Evolutionary conservation across 1,140 invertebrate species (phyloP).

Genomic region (Drosophila watanabei): DNA sequence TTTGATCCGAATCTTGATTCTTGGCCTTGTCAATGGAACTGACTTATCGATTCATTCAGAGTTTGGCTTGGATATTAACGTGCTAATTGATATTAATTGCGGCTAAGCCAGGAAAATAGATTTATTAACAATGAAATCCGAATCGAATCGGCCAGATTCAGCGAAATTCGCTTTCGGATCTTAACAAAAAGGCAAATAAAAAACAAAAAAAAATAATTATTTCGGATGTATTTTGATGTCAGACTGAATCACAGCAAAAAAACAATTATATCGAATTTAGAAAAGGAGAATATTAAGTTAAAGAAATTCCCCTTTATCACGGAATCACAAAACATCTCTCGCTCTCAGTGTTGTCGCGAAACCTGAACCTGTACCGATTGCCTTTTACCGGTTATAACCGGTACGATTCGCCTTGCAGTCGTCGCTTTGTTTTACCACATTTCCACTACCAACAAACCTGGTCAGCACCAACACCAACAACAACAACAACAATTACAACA

Average conservation of each 20-base stretch:
- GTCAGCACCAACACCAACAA: conserved; percentile 13
- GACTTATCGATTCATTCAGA: conserved; percentile 34
- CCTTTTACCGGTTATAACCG: conserved; percentile 66
- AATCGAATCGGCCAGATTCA: conserved; percentile 33
- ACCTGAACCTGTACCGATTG: conserved; percentile 56
- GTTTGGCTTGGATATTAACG: conserved; percentile 1
- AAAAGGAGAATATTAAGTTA: not conserved
- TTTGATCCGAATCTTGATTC: not conserved
- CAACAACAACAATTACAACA: conserved; percentile 3
- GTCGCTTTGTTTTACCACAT: conserved; percentile 46
- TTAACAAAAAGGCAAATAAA: conserved; percentile 32
- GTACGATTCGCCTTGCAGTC: conserved; percentile 58
- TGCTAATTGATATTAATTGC: conserved; percentile 61
- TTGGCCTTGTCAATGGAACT: conserved; percentile 36
- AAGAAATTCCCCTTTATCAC: conserved; percentile 23
- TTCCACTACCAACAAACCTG: conserved; percentile 23
- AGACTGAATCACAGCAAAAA: conserved; percentile 10
- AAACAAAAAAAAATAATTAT: conserved; percentile 27
- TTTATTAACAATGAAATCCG: conserved; percentile 63
- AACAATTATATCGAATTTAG: conserved; percentile 7
- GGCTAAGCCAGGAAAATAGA: conserved; percentile 39
- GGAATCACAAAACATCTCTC: conserved; percentile 18
- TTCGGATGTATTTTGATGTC: conserved; percentile 12
- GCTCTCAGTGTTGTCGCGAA: conserved; percentile 20
- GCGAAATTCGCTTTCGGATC: conserved; percentile 31